phyloP scores from a whole-genome alignment of 2,113 vertebrate species.

The Petrocephalus microphthalmus region DNA sequence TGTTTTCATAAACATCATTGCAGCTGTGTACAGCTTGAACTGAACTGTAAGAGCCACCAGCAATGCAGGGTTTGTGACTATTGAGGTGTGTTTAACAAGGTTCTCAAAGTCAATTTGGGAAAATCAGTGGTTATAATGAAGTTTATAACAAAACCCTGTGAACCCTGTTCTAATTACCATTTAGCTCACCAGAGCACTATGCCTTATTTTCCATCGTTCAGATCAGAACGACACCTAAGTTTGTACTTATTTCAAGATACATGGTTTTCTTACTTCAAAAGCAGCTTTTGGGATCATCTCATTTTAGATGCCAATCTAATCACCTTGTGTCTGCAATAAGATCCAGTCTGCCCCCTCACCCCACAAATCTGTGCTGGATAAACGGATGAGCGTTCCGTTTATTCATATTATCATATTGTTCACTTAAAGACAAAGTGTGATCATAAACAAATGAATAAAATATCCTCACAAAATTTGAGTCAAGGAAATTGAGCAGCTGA shows the following conservation, averaged over 20 bases:
- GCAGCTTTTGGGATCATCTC: background rate
- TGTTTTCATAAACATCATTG: background rate
- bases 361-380: background rate
- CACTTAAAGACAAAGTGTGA: conserved; percentile 7
- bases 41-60: background rate
- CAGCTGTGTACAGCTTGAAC: background rate
- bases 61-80: background rate
- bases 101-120: background rate
- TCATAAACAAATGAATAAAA: background rate
- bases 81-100: background rate
- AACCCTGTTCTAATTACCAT: conserved; percentile 37
- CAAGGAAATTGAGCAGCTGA: background rate
- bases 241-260: no score
- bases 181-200: conserved; percentile 19
- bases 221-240: background rate
- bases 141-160: conserved; percentile 34
- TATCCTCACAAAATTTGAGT: background rate
- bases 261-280: background rate
- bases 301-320: background rate
- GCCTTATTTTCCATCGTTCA: background rate
- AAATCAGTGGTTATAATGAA: background rate
- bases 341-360: background rate
- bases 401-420: background rate
- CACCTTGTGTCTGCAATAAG: background rate
- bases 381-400: background rate